Evolutionary conservation across 2,113 vertebrate species (phyloP).

Genomic region (Heliornis fulica): DNA sequence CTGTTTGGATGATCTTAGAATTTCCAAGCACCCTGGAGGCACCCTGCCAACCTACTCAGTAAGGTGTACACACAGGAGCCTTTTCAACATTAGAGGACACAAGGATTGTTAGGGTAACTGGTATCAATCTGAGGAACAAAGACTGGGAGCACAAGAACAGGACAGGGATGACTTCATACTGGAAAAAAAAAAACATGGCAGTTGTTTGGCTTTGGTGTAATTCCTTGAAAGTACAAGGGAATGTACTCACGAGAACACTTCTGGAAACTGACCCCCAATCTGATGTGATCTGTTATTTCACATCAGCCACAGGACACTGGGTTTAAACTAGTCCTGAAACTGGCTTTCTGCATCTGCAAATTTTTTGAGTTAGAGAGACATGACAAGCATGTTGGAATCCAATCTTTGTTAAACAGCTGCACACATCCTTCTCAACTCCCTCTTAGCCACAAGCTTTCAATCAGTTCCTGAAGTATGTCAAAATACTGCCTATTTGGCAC

Average conservation of each 20-base stretch:
- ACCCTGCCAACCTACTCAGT: not conserved
- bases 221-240: not conserved
- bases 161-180: not conserved
- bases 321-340: not conserved
- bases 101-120: not conserved
- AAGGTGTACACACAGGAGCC: not conserved
- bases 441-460: not conserved
- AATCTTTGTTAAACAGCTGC: not conserved
- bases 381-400: not conserved
- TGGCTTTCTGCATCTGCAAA: not conserved
- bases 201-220: not conserved
- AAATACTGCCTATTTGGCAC: not conserved
- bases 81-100: not conserved
- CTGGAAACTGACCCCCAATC: not conserved
- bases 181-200: not conserved
- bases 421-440: not conserved
- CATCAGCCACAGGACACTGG: not conserved
- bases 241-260: not conserved
- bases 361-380: not conserved
- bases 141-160: not conserved
- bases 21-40: constrained; percentile 55
- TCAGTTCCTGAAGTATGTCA: not conserved
- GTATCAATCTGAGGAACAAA: not conserved
- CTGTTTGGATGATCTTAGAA: not conserved
- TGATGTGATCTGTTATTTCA: not conserved